Evolutionary conservation across 2,113 vertebrate species (phyloP).

Genomic region (Maccullochella peelii): DNA sequence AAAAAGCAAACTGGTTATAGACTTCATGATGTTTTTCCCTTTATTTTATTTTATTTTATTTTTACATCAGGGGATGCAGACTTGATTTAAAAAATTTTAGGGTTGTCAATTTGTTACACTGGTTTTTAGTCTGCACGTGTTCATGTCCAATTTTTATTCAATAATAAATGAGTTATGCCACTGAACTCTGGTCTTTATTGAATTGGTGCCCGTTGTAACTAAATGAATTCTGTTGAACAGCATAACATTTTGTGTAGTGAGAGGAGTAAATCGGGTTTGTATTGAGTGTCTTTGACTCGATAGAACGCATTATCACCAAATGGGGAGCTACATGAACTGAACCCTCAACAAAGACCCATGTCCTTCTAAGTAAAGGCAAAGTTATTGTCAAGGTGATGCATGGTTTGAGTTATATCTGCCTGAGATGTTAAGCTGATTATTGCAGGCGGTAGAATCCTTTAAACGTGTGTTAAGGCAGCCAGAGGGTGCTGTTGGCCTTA

Average conservation of each 20-base stretch:
- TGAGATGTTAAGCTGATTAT: neutral
- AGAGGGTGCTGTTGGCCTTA: conserved; percentile 50
- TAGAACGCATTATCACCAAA: neutral
- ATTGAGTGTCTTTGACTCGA: neutral
- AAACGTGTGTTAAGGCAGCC: neutral
- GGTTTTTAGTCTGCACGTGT: conserved; percentile 99
- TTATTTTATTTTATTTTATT: conserved; percentile 81
- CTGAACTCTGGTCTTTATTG: conserved; percentile 32
- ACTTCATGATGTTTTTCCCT: conserved; percentile 83
- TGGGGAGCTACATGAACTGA: neutral
- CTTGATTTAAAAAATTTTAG: conserved; percentile 88
- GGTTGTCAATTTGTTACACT: conserved; percentile 94
- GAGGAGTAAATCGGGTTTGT: neutral
- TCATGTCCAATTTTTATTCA: conserved; percentile 94
- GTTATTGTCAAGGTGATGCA: neutral
- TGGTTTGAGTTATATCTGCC: neutral
- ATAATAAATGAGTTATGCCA: conserved; percentile 81
- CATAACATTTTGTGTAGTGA: neutral
- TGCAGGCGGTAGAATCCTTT: neutral
- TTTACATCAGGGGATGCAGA: conserved; percentile 91
- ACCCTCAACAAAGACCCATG: neutral
- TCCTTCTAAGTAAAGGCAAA: neutral
- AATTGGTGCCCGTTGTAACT: neutral
- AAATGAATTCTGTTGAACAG: neutral
- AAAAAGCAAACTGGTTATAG: conserved; percentile 84